Percentiles rank a stretch among this genome's conserved stretches.
Conservation (phyloP, 2,797 vertebrate genomes). For the Phalanger gymnotis region DNA sequence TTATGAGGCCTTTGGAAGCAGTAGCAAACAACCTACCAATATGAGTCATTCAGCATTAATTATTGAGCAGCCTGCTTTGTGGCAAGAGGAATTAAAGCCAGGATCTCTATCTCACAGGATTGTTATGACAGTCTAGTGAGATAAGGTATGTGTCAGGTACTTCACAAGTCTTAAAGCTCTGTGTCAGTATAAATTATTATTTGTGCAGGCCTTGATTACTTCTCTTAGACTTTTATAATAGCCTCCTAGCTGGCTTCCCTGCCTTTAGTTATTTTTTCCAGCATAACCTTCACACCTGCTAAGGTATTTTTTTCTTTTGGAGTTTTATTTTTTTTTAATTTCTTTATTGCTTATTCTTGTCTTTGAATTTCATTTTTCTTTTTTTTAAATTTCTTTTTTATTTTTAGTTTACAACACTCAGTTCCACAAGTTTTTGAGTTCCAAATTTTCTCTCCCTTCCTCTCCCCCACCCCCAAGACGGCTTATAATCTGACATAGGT, state of each 20-base stretch:
- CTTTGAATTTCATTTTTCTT: no score
- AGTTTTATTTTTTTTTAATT: no score
- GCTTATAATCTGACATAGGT: no score
- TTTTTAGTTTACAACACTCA: no score
- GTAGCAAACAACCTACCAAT: not conserved
- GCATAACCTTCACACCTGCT: not conserved
- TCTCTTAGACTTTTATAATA: not conserved
- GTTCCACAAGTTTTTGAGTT: no score
- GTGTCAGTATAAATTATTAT: not conserved
- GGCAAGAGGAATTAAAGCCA: not conserved
- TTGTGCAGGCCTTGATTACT: not conserved
- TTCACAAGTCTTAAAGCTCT: not conserved
- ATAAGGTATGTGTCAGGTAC: not conserved
- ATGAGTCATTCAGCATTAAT: not conserved
- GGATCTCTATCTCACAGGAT: not conserved
- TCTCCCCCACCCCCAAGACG: no score
- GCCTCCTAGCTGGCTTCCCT: not conserved
- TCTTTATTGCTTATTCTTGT: no score
- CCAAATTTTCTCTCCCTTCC: no score
- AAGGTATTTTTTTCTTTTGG: no score
- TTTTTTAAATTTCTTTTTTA: no score
- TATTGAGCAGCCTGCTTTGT: not conserved
- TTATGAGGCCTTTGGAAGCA: constrained; percentile 12
- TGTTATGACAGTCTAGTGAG: not conserved
- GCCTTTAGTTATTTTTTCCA: not conserved